These are phyloP conservation scores for Synodontis membranacea DNA, from an alignment of 2,113 vertebrate genomes.

Conservation along the genomic window DNA sequence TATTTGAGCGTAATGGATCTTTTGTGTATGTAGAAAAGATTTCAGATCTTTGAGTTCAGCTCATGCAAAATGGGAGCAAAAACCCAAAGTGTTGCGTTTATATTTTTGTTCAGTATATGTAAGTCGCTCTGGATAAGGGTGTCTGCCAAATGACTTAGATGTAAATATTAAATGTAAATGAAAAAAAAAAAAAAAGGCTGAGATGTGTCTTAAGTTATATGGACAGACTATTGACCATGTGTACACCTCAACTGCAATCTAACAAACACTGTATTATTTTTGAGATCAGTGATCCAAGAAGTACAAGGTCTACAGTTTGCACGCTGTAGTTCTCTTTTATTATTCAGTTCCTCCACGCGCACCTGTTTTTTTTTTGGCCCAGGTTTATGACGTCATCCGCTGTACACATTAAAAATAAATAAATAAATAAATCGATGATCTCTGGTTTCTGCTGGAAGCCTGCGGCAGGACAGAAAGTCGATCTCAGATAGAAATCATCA, in stretches of 20 bases:
- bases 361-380: background rate
- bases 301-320: background rate
- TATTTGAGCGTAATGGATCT: too few species aligned
- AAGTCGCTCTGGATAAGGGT: too few species aligned
- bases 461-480: slow-evolving; percentile 47
- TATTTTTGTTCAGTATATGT: too few species aligned
- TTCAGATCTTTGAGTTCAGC: too few species aligned
- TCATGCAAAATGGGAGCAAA: too few species aligned
- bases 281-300: background rate
- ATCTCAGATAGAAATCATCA: slow-evolving; percentile 54
- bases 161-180: too few species aligned
- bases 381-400: background rate
- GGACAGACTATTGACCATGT: background rate
- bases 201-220: background rate
- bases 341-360: background rate
- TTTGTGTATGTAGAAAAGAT: too few species aligned
- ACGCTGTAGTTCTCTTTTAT: background rate
- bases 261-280: background rate
- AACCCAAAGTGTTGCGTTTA: too few species aligned
- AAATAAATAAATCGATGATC: slow-evolving; percentile 60
- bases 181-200: background rate
- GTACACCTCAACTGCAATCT: background rate
- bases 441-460: slow-evolving; percentile 49
- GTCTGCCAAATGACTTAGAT: too few species aligned
- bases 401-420: background rate